These are phyloP conservation scores for Tetheella fluctuosa DNA, from an alignment of 2,888 invertebrate species.

Conservation along the genomic window DNA sequence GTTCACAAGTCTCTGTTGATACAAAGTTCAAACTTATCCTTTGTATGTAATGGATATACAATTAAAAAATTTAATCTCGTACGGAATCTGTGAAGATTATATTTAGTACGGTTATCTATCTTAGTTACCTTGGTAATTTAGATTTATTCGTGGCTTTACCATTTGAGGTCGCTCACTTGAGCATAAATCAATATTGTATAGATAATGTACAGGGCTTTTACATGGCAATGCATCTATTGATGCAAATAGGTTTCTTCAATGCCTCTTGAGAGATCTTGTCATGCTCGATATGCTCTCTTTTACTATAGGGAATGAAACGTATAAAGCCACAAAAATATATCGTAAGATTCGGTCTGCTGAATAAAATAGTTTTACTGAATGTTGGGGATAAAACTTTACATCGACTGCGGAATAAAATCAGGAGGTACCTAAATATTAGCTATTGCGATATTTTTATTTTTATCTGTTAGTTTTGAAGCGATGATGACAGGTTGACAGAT, in stretches of 20 bases:
- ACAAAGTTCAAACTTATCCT: not conserved
- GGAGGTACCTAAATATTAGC: not conserved
- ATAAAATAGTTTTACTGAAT: conserved; percentile 7
- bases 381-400: not conserved
- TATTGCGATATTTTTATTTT: too few relatives aligned
- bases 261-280: conserved; percentile 31
- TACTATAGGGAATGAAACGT: not conserved
- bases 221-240: conserved; percentile 40
- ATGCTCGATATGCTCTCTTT: conserved; percentile 29
- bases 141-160: not conserved
- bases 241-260: conserved; percentile 39
- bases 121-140: not conserved
- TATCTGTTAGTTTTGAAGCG: too few relatives aligned
- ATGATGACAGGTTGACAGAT: too few relatives aligned
- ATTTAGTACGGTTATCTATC: not conserved
- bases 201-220: conserved; percentile 30
- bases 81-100: not conserved
- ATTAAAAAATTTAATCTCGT: too few relatives aligned
- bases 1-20: not conserved
- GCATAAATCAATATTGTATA: not conserved
- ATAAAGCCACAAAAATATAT: conserved; percentile 10
- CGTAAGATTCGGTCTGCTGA: conserved; percentile 8
- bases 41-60: too few relatives aligned
- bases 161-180: not conserved
- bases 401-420: conserved; percentile 3